Evolutionary conservation across 37 sponge, comb jelly and placozoan species (phyloP).

Genomic region (Bolinopsis microptera): DNA sequence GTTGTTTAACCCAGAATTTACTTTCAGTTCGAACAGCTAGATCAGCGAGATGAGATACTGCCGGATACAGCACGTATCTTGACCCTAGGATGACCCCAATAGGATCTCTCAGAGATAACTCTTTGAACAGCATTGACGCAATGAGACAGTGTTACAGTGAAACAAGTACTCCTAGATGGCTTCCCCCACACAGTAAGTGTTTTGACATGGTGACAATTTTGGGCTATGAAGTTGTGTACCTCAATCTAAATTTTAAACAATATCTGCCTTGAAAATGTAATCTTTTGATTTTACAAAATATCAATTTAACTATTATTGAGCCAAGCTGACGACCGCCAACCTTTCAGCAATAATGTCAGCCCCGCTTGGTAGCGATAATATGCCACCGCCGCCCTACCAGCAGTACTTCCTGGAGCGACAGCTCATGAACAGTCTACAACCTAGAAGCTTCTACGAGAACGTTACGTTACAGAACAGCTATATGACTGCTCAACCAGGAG

Average conservation of each 20-base stretch:
- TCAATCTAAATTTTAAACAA: background rate
- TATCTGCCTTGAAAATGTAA: no score
- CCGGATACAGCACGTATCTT: constrained; percentile 60
- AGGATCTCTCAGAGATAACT: constrained; percentile 51
- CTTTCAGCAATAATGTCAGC: constrained; percentile 38
- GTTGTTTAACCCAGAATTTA: no score
- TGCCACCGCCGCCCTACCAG: constrained; percentile 60
- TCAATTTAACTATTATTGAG: background rate
- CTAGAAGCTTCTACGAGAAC: constrained; percentile 14
- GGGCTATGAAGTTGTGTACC: background rate
- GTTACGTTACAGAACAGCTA: background rate
- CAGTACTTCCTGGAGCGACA: constrained; percentile 58
- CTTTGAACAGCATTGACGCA: constrained; percentile 28
- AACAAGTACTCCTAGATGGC: constrained; percentile 48
- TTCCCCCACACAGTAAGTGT: constrained; percentile 53
- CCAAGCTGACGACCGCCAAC: background rate
- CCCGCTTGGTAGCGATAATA: background rate
- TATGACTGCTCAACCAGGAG: background rate
- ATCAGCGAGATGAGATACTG: constrained; percentile 27
- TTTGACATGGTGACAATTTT: background rate
- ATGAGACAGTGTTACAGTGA: constrained; percentile 38
- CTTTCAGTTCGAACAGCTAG: constrained; percentile 38
- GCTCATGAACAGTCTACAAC: constrained; percentile 4
- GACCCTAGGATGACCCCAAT: constrained; percentile 52
- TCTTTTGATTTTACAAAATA: background rate